Percentiles rank a stretch among this genome's conserved stretches.
phyloP scores from a whole-genome alignment of 2,113 vertebrate genomes.

The Otocyon megalotis region DNA sequence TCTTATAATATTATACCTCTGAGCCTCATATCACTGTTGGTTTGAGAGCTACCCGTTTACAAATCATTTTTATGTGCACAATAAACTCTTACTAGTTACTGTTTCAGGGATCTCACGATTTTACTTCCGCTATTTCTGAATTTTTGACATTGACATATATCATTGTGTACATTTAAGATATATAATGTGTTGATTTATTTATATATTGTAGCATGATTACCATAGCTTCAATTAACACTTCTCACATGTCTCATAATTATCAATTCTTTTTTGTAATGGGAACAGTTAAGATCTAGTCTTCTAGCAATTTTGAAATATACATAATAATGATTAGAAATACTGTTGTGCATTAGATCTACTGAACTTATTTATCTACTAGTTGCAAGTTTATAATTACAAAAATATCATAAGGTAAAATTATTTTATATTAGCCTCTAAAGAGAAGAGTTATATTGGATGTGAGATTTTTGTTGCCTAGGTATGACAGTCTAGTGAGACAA shows the following conservation, averaged over 20 bases:
- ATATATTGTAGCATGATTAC: not conserved
- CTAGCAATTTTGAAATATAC: not conserved
- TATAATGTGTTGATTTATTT: not conserved
- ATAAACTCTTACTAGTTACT: constrained; percentile 30
- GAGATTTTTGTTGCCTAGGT: constrained; percentile 9
- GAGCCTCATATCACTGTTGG: not conserved
- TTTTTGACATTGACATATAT: not conserved
- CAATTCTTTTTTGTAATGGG: not conserved
- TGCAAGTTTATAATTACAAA: constrained; percentile 43
- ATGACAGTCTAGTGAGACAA: constrained; percentile 19
- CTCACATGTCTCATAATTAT: not conserved
- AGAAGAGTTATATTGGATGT: constrained; percentile 6
- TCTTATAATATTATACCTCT: not conserved
- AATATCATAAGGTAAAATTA: not conserved
- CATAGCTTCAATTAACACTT: not conserved
- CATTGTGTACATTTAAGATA: not conserved
- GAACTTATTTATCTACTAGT: not conserved
- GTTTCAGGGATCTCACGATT: not conserved
- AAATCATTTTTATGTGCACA: not conserved
- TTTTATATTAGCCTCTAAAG: not conserved
- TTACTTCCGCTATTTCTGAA: not conserved
- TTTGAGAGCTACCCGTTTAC: not conserved
- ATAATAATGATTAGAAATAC: not conserved
- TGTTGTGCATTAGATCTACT: not conserved
- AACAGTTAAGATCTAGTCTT: not conserved